These are phyloP conservation scores for Acleris emargana DNA, from an alignment of 2,888 invertebrate genomes.

Conservation along the genomic window DNA sequence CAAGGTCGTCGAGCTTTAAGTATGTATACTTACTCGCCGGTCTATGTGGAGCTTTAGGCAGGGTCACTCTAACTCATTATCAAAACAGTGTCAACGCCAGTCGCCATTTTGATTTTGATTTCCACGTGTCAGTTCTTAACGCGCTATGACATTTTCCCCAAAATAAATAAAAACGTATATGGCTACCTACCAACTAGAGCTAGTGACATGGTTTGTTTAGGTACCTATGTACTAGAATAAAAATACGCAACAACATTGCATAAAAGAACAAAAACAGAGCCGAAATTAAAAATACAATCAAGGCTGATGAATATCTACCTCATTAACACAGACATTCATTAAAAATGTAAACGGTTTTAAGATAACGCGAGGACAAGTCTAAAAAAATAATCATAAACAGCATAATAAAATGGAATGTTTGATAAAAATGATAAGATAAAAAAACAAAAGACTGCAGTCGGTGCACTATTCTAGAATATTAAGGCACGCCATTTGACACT, in stretches of 20 bases:
- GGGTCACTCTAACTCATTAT: too few species aligned
- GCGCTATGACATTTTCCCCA: slow-evolving; percentile 13
- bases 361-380: not conserved
- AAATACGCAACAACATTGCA: slow-evolving; percentile 34
- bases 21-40: too few species aligned
- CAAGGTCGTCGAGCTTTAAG: too few species aligned
- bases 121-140: not conserved
- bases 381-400: slow-evolving; percentile 8
- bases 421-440: slow-evolving; percentile 10
- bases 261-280: slow-evolving; percentile 16
- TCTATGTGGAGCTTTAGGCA: too few species aligned
- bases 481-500: slow-evolving; percentile 67
- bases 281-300: slow-evolving; percentile 24
- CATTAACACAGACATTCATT: slow-evolving; percentile 14
- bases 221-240: slow-evolving; percentile 34
- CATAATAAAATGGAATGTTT: slow-evolving; percentile 17
- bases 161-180: slow-evolving; percentile 24
- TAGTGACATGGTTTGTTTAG: slow-evolving; percentile 40
- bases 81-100: too few species aligned
- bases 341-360: slow-evolving; percentile 9
- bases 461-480: slow-evolving; percentile 48
- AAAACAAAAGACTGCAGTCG: slow-evolving; percentile 21
- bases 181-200: slow-evolving; percentile 34
- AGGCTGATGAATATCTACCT: slow-evolving; percentile 25
- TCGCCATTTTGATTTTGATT: too few species aligned